Evolutionary conservation across 2,113 vertebrate species (phyloP).

Genomic region (Illadopsis cleaveri): DNA sequence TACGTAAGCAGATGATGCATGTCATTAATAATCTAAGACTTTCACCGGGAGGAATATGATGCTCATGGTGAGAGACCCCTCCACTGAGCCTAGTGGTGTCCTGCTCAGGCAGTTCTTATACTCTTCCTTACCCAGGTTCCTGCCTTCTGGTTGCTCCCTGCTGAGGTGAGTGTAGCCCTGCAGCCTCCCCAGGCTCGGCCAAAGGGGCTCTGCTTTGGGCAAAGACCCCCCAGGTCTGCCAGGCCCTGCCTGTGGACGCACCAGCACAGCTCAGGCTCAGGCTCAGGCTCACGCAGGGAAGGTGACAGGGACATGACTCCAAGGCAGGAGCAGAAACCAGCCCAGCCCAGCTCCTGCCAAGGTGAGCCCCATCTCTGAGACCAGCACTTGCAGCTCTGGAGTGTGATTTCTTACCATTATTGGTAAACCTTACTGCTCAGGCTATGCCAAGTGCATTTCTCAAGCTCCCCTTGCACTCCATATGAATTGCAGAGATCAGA

Average conservation of each 20-base stretch:
- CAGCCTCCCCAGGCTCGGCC: neutral
- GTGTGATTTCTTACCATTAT: neutral
- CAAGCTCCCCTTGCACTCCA: neutral
- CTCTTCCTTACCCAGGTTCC: neutral
- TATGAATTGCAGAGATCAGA: neutral
- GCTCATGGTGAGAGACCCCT: rapidly evolving
- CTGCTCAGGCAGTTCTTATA: neutral
- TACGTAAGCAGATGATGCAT: neutral
- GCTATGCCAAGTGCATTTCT: neutral
- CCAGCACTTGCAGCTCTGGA: rapidly evolving
- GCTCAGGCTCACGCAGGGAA: neutral
- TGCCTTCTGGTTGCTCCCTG: neutral
- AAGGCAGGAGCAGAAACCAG: neutral
- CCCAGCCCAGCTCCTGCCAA: neutral
- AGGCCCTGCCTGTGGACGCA: rapidly evolving
- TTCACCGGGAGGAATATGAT: neutral
- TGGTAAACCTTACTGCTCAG: neutral
- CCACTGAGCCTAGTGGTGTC: neutral
- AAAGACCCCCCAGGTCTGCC: rapidly evolving
- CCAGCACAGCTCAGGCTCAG: neutral
- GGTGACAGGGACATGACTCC: too few relatives aligned
- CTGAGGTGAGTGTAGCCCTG: rapidly evolving
- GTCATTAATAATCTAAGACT: neutral
- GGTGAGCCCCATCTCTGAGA: neutral
- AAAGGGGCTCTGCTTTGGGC: rapidly evolving